A percentile compares a stretch with the other conserved stretches of the same genome.
These are phyloP conservation scores for Apteryx owenii DNA, from an alignment of 2,113 vertebrate genomes.

Conservation along the genomic window DNA sequence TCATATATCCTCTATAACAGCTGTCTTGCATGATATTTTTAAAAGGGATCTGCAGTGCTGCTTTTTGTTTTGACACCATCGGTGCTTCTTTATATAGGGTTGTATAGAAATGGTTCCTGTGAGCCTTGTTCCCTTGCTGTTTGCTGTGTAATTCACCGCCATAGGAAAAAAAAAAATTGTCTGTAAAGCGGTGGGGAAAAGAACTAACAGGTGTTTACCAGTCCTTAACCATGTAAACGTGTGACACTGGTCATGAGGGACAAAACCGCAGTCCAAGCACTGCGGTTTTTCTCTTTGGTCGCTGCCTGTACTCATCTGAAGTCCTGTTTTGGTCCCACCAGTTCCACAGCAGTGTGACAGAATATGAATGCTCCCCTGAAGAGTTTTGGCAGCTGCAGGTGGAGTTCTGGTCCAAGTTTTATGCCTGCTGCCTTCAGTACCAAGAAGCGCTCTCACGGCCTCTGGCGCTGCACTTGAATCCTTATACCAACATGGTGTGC, in stretches of 20 bases:
- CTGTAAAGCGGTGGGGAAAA: background rate
- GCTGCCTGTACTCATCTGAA: background rate
- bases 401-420: conserved; percentile 96
- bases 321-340: background rate
- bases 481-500: conserved; percentile 86
- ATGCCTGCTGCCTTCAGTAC: conserved; percentile 94
- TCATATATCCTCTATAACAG: background rate
- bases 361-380: conserved; percentile 92
- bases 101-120: background rate
- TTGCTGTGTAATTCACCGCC: background rate
- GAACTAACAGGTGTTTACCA: background rate
- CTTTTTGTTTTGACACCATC: background rate
- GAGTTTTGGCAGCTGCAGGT: conserved; percentile 93
- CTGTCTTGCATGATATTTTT: rapidly evolving
- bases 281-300: background rate
- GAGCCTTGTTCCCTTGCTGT: background rate
- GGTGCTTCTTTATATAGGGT: background rate
- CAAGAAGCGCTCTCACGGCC: conserved; percentile 90
- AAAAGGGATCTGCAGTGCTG: background rate
- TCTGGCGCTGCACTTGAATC: conserved; percentile 86
- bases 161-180: background rate
- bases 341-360: conserved; percentile 91
- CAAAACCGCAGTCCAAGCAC: rapidly evolving
- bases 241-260: rapidly evolving
- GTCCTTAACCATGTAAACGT: too few species aligned